Conservation (phyloP, 2,113 vertebrate species). For the Percopsis transmontana region DNA sequence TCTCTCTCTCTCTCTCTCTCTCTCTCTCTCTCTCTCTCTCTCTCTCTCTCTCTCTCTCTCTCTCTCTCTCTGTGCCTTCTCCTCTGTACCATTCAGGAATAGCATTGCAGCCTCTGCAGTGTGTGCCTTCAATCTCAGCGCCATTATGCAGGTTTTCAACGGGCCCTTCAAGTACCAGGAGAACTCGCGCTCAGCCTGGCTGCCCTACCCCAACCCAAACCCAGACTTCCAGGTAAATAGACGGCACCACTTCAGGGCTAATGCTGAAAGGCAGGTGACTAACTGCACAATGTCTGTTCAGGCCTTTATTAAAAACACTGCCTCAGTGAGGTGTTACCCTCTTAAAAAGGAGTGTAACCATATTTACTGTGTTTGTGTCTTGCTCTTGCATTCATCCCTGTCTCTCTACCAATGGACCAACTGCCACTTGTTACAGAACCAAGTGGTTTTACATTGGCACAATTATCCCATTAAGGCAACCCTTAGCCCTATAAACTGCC, state of each 20-base stretch:
- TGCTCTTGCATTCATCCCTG: conserved; percentile 40
- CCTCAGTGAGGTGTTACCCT: not conserved
- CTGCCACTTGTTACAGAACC: conserved; percentile 46
- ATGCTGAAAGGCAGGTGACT: not conserved
- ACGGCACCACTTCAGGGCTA: not conserved
- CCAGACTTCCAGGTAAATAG: conserved; percentile 93
- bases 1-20: too few species aligned
- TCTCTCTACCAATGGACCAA: conserved; percentile 41
- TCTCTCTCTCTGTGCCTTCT: conserved; percentile 1
- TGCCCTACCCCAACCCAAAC: conserved; percentile 95
- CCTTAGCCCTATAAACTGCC: conserved; percentile 37
- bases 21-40: not conserved
- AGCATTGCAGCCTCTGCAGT: conserved; percentile 96
- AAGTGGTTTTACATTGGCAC: conserved; percentile 45
- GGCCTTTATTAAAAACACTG: too few species aligned
- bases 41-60: not conserved
- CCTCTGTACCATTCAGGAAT: conserved; percentile 80
- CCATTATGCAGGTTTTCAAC: conserved; percentile 89
- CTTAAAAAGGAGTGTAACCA: not conserved
- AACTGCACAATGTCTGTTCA: not conserved
- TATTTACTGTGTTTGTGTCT: conserved; percentile 5
- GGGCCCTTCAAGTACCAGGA: conserved; percentile 98
- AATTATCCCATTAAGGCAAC: conserved; percentile 47
- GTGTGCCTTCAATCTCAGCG: conserved; percentile 95
- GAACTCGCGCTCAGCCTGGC: conserved; percentile 94